These are phyloP conservation scores for Microplitis deprimator DNA, from an alignment of 2,888 invertebrate species.

Conservation along the genomic window DNA sequence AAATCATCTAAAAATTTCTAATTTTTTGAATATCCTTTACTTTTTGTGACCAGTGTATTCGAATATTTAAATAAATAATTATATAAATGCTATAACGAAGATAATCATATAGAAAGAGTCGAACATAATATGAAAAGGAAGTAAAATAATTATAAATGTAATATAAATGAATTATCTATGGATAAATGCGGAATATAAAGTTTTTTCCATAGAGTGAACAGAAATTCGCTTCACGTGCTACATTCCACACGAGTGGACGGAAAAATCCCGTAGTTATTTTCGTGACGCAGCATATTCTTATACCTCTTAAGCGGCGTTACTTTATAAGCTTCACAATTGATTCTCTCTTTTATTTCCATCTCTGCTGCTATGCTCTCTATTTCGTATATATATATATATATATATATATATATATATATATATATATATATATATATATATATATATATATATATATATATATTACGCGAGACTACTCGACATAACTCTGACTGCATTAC, in stretches of 20 bases:
- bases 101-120: too few species aligned
- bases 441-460: too few species aligned
- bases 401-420: too few species aligned
- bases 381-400: too few species aligned
- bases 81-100: too few species aligned
- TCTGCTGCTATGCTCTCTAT: neutral
- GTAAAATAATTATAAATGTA: neutral
- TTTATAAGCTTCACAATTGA: conserved; percentile 6
- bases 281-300: conserved; percentile 24
- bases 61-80: too few species aligned
- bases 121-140: too few species aligned
- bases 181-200: neutral
- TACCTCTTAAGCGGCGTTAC: neutral
- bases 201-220: neutral
- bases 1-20: too few species aligned
- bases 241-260: conserved; percentile 40
- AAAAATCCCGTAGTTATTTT: conserved; percentile 24
- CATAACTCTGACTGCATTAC: neutral
- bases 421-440: too few species aligned
- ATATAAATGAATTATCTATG: neutral
- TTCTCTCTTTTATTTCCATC: conserved; percentile 1
- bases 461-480: neutral
- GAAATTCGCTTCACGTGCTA: conserved; percentile 35
- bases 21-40: too few species aligned
- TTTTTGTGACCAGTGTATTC: too few species aligned